phyloP scores from a whole-genome alignment of 2,888 invertebrate species.

The Drosophila peninsularis region DNA sequence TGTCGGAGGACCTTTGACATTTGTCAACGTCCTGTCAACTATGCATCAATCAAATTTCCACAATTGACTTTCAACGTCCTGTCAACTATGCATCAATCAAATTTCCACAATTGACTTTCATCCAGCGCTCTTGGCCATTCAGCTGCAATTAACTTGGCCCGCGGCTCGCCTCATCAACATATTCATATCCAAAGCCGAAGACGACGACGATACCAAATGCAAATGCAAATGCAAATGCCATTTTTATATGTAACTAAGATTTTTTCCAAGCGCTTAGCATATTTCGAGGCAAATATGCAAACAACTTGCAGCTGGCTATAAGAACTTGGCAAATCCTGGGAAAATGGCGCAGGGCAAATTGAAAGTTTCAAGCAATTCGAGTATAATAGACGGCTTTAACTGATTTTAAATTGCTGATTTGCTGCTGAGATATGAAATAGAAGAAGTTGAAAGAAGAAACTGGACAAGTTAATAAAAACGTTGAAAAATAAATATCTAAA shows the following conservation, averaged over 20 bases:
- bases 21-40: no score
- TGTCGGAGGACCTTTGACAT: conserved; percentile 22
- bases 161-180: conserved; percentile 8
- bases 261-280: conserved; percentile 37
- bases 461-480: not conserved
- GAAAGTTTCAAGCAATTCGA: conserved; percentile 14
- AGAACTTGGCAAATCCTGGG: conserved; percentile 19
- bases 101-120: conserved; percentile 16
- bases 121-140: conserved; percentile 20
- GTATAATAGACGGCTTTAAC: not conserved
- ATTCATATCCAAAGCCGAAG: conserved; percentile 2
- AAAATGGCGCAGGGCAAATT: conserved; percentile 23
- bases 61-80: no score
- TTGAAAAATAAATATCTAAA: not conserved
- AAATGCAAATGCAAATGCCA: conserved; percentile 20
- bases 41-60: conserved; percentile 1
- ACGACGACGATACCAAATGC: conserved; percentile 12
- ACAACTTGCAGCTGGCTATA: conserved; percentile 31
- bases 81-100: not conserved
- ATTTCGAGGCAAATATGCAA: conserved; percentile 43
- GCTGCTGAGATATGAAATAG: not conserved
- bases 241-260: conserved; percentile 6
- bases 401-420: conserved; percentile 12
- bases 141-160: conserved; percentile 36
- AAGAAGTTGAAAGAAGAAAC: not conserved